Evolutionary conservation across 2,797 vertebrate genomes (phyloP).

Genomic region (Tragelaphus eurycerus): DNA sequence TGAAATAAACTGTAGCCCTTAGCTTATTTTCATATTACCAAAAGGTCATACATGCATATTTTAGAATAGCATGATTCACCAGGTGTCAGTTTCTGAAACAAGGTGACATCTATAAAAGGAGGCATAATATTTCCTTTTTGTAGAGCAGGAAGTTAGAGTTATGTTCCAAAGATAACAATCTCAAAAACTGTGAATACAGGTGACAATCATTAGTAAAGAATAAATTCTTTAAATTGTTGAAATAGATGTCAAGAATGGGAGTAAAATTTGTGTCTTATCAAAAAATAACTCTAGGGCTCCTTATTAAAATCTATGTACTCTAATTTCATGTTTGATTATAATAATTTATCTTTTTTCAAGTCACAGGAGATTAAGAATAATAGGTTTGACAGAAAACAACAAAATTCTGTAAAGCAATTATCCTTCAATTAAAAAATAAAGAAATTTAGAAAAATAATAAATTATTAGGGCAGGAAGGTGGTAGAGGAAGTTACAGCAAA

Average conservation of each 20-base stretch:
- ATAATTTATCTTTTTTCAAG: background rate
- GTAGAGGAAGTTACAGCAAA: background rate
- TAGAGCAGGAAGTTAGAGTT: background rate
- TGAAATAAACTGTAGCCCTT: background rate
- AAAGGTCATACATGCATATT: slow-evolving; percentile 6
- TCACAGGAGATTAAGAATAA: background rate
- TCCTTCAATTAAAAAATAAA: background rate
- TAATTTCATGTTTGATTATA: background rate
- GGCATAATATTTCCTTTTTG: background rate
- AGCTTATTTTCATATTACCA: background rate
- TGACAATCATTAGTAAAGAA: background rate
- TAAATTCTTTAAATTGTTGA: background rate
- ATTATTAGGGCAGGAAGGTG: background rate
- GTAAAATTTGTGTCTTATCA: background rate
- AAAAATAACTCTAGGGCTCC: background rate
- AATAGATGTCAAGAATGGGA: background rate
- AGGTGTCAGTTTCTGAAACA: background rate
- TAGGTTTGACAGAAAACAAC: background rate
- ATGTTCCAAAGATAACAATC: background rate
- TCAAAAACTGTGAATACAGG: background rate
- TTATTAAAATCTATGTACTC: background rate
- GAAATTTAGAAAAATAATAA: background rate
- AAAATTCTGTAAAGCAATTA: background rate
- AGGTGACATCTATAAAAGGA: slow-evolving; percentile 26
- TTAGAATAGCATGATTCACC: background rate